These are phyloP conservation scores for Zaprionus africanus DNA, from an alignment of 1,140 invertebrate genomes.

Conservation along the genomic window DNA sequence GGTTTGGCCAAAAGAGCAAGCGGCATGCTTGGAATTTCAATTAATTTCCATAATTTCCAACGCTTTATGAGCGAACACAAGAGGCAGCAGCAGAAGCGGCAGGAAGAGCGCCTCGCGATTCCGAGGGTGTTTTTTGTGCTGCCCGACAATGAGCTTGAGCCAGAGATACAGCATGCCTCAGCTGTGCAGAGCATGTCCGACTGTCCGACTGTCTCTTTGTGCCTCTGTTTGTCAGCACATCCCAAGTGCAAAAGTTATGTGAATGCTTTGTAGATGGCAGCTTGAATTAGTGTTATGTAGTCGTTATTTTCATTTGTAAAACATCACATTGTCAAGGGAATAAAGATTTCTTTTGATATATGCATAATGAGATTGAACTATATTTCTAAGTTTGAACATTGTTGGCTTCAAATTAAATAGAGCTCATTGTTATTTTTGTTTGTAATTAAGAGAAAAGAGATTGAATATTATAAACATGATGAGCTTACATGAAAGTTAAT, in stretches of 20 bases:
- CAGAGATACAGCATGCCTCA: neutral
- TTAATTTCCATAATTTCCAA: slow-evolving; percentile 84
- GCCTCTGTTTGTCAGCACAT: neutral
- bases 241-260: slow-evolving; percentile 12
- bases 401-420: too few relatives aligned
- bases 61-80: slow-evolving; percentile 72
- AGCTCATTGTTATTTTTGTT: too few relatives aligned
- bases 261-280: neutral
- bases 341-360: too few relatives aligned
- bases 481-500: too few relatives aligned
- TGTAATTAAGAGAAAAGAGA: too few relatives aligned
- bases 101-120: slow-evolving; percentile 27
- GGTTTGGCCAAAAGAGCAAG: slow-evolving; percentile 81
- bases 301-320: neutral
- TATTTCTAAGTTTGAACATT: too few relatives aligned
- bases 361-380: too few relatives aligned
- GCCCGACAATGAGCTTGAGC: slow-evolving; percentile 24
- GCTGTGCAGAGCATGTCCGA: neutral
- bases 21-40: slow-evolving; percentile 83
- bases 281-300: neutral
- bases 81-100: slow-evolving; percentile 30
- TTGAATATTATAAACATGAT: too few relatives aligned
- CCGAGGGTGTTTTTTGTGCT: slow-evolving; percentile 38
- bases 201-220: neutral
- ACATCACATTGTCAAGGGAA: neutral